Conservation (phyloP, 2,113 vertebrate genomes). For the Paralichthys olivaceus region DNA sequence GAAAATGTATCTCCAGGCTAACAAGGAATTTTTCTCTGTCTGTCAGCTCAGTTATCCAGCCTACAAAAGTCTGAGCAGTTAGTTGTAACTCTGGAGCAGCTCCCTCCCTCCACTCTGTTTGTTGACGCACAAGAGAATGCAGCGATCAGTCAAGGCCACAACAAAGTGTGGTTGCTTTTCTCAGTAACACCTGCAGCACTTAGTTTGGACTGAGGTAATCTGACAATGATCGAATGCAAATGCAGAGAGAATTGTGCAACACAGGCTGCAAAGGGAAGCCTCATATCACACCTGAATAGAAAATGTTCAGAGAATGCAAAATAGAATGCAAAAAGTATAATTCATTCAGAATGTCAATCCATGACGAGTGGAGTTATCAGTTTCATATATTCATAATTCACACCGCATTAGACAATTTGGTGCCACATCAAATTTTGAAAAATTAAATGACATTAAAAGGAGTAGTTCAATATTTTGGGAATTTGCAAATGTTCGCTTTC, state of each 20-base stretch:
- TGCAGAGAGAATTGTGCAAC: background rate
- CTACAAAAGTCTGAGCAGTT: constrained; percentile 10
- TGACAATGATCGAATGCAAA: background rate
- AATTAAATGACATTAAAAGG: background rate
- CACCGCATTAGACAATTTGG: background rate
- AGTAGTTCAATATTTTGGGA: background rate
- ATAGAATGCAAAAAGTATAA: background rate
- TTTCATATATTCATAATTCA: background rate
- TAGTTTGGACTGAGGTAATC: background rate
- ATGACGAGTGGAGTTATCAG: background rate
- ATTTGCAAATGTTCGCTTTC: background rate
- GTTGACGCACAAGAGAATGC: background rate
- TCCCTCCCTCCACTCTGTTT: constrained; percentile 1
- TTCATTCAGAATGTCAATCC: constrained; percentile 1
- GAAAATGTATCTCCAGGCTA: constrained; percentile 26
- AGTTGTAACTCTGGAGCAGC: constrained; percentile 3
- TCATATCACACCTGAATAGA: constrained; percentile 7
- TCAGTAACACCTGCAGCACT: background rate
- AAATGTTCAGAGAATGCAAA: constrained; percentile 19
- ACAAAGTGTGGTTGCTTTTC: background rate
- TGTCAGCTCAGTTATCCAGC: constrained; percentile 24
- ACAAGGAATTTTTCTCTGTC: background rate
- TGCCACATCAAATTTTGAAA: background rate
- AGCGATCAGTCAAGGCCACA: background rate
- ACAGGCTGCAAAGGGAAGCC: too few species aligned